phyloP scores from a whole-genome alignment of 2,888 invertebrate genomes.

The Acronicta aceris region DNA sequence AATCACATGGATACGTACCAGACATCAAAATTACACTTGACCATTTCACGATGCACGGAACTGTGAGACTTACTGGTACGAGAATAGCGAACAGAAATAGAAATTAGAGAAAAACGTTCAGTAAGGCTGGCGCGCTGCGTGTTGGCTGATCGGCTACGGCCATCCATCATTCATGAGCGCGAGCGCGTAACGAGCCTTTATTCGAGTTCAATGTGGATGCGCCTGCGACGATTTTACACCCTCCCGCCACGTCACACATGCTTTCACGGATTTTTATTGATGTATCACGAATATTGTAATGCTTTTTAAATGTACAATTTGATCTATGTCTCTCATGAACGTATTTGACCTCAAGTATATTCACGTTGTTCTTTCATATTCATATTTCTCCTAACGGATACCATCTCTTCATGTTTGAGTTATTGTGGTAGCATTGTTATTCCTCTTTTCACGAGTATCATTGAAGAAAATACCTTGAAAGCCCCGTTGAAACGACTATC shows the following conservation, averaged over 20 bases:
- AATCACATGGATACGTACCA: conserved; percentile 76
- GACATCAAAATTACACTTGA: conserved; percentile 70
- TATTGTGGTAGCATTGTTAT: conserved; percentile 75
- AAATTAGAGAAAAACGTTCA: conserved; percentile 45
- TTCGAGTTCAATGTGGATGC: conserved; percentile 74
- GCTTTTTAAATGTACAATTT: conserved; percentile 68
- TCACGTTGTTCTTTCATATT: conserved; percentile 61
- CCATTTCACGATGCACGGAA: conserved; percentile 53
- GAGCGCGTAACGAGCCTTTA: conserved; percentile 86
- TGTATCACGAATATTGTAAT: conserved; percentile 78
- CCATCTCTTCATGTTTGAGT: conserved; percentile 63
- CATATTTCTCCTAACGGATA: conserved; percentile 64
- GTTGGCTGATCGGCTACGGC: conserved; percentile 79
- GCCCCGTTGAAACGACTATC: conserved; percentile 73
- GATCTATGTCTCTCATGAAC: conserved; percentile 66
- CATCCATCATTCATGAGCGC: conserved; percentile 84
- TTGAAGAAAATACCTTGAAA: conserved; percentile 72
- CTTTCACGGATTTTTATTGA: conserved; percentile 60
- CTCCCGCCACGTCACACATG: conserved; percentile 56
- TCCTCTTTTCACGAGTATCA: conserved; percentile 71
- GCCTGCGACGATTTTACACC: conserved; percentile 77
- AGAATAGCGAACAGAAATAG: conserved; percentile 58
- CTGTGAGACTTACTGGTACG: conserved; percentile 60
- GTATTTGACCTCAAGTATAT: conserved; percentile 59
- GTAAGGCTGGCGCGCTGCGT: conserved; percentile 60